These are phyloP conservation scores for Athalia circularis DNA, from an alignment of 2,888 invertebrate genomes.

Conservation along the genomic window DNA sequence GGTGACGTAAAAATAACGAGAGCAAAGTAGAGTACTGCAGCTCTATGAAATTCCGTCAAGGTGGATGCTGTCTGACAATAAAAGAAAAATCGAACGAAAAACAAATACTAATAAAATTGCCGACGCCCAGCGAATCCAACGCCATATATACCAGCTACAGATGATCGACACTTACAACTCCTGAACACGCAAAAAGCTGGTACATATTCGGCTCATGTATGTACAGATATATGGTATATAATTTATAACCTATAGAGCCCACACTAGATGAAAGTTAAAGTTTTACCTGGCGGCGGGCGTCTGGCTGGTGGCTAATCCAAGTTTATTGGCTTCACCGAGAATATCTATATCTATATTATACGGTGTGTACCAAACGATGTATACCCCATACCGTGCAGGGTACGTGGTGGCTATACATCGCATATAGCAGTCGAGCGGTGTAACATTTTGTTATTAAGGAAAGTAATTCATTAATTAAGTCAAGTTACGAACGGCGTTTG, in stretches of 20 bases:
- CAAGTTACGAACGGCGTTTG: constrained; percentile 34
- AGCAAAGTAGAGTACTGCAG: background rate
- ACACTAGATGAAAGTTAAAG: constrained; percentile 1
- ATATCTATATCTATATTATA: background rate
- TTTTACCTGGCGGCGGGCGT: background rate
- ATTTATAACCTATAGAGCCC: background rate
- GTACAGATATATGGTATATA: too few species aligned
- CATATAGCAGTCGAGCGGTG: background rate
- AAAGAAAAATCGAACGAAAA: too few species aligned
- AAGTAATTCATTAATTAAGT: constrained; percentile 43
- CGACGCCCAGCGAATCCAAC: too few species aligned
- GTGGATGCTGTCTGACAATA: too few species aligned
- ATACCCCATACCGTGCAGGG: background rate
- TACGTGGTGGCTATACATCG: background rate
- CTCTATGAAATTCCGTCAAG: too few species aligned
- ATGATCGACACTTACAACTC: too few species aligned
- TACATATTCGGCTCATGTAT: too few species aligned
- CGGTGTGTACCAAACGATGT: constrained; percentile 2
- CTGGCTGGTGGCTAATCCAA: constrained; percentile 6
- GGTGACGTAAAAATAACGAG: constrained; percentile 13
- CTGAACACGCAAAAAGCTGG: too few species aligned
- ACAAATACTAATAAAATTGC: too few species aligned
- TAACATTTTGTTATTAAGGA: constrained; percentile 42
- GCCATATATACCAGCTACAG: too few species aligned
- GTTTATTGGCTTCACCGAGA: constrained; percentile 31